Evolutionary conservation across 2,888 invertebrate genomes (phyloP), one percentile per base, ranked within the genome.

Genomic region (Leptinotarsa haldemani): DNA sequence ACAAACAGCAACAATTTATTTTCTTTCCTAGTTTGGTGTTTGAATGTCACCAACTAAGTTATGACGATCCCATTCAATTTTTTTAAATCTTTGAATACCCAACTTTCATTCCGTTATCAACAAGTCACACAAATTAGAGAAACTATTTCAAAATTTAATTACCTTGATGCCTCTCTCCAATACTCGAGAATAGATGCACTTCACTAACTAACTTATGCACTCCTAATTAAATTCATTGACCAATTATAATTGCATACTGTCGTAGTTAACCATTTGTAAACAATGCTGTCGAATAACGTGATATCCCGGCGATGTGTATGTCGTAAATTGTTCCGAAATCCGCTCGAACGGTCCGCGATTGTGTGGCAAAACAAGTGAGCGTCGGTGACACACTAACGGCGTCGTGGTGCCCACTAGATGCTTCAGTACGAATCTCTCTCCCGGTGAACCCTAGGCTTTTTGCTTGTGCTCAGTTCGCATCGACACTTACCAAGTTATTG

Each of bases 391-490:
- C 78, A 82, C 82, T 82, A 79, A 80, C 73, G 30, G 65, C 83
- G 82, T 75, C 82, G 81, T 77, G 81, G 76, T 81, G 81, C 82
- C 79, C 79, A 75, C 78, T 70, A 79, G 80, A 79, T 80, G 79
- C 78, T 80, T 78, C 78, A 80, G 79, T 78, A 78, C 63, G 66
- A 58, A 64, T 68, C 56, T 53, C 25, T 72, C 71, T 82, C 83
- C 83, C 83, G 81, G 83, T 82, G 81, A 79, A 77, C 80, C 66
- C 83, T 82, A 82, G 83, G 81, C 79, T 82, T 83, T 81, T 83
- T 81, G 83, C 83, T 80, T 80, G 76, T 80, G 81, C 81, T 80
- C 70, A 74, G 74, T 74, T 63, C 70, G 74, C 68, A 70, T 74
- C 70, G 70, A 52, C 70, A 70, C 74, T 70, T 65, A 69, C 74